Percentiles rank a stretch among this genome's conserved stretches.
These are phyloP conservation scores for Buteo buteo DNA, from an alignment of 2,113 vertebrate genomes.

Conservation along the genomic window DNA sequence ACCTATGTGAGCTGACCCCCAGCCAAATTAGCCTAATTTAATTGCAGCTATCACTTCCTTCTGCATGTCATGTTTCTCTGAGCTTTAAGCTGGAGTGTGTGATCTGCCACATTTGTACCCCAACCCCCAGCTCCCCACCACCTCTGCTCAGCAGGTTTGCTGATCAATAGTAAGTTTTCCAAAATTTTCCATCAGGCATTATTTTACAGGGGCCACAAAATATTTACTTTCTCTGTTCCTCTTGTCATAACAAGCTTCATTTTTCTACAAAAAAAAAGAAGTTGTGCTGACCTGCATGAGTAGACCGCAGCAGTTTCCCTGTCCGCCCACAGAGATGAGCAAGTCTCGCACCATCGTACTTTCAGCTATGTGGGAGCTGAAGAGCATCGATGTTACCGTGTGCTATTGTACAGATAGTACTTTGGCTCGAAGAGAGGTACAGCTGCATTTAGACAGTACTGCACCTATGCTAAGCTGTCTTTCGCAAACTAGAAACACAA, in stretches of 20 bases:
- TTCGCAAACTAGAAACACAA: neutral
- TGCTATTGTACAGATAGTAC: too few relatives aligned
- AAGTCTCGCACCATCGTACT: fast-evolving
- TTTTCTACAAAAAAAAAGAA: neutral
- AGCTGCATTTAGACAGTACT: neutral
- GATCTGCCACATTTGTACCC: neutral
- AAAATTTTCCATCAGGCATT: neutral
- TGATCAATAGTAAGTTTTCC: fast-evolving
- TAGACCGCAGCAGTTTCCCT: fast-evolving
- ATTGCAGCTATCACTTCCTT: neutral
- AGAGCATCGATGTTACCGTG: fast-evolving
- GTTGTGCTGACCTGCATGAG: neutral
- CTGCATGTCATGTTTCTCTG: neutral
- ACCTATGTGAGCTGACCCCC: fast-evolving
- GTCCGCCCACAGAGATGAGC: neutral
- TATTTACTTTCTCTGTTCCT: neutral
- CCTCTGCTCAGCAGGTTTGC: neutral
- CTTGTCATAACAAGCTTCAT: fast-evolving
- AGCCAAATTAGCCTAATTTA: neutral
- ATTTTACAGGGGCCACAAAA: neutral
- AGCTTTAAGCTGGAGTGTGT: neutral
- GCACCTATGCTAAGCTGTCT: neutral
- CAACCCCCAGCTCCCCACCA: neutral
- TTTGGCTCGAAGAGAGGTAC: neutral
- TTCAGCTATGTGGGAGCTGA: neutral